These are phyloP conservation scores for Phaenicophaeus curvirostris DNA, from an alignment of 2,797 vertebrate species.

Conservation along the genomic window DNA sequence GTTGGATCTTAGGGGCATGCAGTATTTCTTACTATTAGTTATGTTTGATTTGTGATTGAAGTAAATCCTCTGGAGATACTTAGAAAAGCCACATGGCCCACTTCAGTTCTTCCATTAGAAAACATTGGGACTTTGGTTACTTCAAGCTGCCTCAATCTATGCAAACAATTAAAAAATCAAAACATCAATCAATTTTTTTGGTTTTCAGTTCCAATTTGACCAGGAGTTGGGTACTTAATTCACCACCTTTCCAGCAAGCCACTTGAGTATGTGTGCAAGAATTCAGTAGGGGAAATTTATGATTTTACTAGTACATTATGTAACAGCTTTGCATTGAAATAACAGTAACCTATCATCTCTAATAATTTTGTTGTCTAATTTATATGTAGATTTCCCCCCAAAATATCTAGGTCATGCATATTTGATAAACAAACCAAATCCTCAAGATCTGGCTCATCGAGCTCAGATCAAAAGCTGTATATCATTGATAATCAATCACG, in stretches of 20 bases:
- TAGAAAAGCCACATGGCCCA: neutral
- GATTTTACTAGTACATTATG: neutral
- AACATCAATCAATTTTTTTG: neutral
- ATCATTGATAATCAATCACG: neutral
- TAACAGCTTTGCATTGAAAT: neutral
- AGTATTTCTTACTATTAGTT: constrained; percentile 33
- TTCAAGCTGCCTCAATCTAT: neutral
- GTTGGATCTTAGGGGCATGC: constrained; percentile 17
- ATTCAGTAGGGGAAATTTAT: neutral
- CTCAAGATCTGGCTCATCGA: neutral
- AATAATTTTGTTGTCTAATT: neutral
- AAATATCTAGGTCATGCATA: neutral
- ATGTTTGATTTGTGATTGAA: constrained; percentile 15
- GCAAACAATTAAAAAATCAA: neutral
- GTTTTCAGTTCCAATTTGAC: neutral
- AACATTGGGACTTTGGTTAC: neutral
- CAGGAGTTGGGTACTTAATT: neutral
- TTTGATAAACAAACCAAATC: neutral
- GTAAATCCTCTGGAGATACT: neutral
- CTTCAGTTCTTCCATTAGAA: neutral
- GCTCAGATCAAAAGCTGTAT: neutral
- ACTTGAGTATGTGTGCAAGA: neutral
- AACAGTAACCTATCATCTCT: neutral
- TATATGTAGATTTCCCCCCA: neutral
- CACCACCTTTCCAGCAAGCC: neutral